Conservation (phyloP, 2,797 vertebrate species). For the Rousettus madagascariensis region DNA sequence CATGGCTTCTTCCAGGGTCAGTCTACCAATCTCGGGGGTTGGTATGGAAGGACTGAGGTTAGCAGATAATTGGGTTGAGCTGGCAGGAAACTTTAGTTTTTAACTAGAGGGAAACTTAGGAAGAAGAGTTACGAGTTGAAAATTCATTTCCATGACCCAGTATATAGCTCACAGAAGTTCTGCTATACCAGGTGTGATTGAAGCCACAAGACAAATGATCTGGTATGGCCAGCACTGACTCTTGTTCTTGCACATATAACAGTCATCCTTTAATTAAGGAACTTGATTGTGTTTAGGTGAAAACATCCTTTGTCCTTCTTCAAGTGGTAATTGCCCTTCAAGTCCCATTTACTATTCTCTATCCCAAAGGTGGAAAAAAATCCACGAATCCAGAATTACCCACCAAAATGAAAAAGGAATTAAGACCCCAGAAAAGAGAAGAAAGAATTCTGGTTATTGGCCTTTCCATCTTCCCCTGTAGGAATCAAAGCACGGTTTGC, state of each 20-base stretch:
- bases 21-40: background rate
- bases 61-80: background rate
- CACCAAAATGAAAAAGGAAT: background rate
- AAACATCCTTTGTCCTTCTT: background rate
- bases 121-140: background rate
- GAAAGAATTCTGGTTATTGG: background rate
- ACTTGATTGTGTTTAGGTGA: background rate
- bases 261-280: constrained; percentile 1
- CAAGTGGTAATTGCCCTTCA: background rate
- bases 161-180: background rate
- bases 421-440: background rate
- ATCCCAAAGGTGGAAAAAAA: background rate
- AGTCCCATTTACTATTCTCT: background rate
- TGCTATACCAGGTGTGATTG: background rate
- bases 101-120: constrained; percentile 29
- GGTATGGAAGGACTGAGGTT: rapidly evolving
- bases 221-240: background rate
- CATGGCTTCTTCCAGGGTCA: background rate
- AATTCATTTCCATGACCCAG: background rate
- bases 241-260: background rate
- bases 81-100: constrained; percentile 2
- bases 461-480: background rate
- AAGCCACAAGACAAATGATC: constrained; percentile 18
- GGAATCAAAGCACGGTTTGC: background rate
- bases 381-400: background rate